A percentile compares a stretch with the other conserved stretches of the same genome.
phyloP scores from a whole-genome alignment of 1,140 invertebrate genomes.

The Archegozetes longisetosus region DNA sequence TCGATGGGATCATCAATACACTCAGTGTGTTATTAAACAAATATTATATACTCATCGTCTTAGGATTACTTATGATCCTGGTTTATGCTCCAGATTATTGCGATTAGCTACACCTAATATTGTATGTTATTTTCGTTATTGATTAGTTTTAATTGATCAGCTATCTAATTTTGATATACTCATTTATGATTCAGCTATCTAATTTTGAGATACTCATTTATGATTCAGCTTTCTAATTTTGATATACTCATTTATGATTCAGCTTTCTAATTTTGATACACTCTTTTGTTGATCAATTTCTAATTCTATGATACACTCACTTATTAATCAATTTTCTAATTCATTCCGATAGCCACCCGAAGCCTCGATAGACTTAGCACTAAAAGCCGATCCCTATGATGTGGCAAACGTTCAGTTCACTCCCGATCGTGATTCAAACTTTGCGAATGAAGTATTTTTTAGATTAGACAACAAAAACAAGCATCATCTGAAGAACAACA shows the following conservation, averaged over 20 bases:
- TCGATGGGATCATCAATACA: constrained; percentile 59
- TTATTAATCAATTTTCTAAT: no score
- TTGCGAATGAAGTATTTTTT: neutral
- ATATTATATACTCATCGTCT: constrained; percentile 46
- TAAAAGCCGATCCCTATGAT: neutral
- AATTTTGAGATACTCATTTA: no score
- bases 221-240: no score
- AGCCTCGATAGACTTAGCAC: neutral
- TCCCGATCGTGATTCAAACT: neutral
- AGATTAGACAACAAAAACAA: neutral
- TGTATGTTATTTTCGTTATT: constrained; percentile 15
- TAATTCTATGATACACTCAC: no score
- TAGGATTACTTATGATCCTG: constrained; percentile 24
- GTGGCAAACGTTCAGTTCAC: neutral
- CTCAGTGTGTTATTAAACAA: constrained; percentile 60
- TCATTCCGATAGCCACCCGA: no score
- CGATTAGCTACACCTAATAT: constrained; percentile 17
- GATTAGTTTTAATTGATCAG: no score
- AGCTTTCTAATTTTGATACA: no score
- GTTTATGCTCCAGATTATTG: constrained; percentile 17
- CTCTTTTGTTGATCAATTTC: no score
- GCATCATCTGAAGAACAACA: no score
- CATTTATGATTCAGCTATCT: no score
- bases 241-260: no score
- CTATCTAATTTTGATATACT: no score